A percentile compares a stretch with the other conserved stretches of the same genome.
These are phyloP conservation scores for Dromaius novaehollandiae DNA, from an alignment of 2,113 vertebrate genomes.

Conservation along the genomic window DNA sequence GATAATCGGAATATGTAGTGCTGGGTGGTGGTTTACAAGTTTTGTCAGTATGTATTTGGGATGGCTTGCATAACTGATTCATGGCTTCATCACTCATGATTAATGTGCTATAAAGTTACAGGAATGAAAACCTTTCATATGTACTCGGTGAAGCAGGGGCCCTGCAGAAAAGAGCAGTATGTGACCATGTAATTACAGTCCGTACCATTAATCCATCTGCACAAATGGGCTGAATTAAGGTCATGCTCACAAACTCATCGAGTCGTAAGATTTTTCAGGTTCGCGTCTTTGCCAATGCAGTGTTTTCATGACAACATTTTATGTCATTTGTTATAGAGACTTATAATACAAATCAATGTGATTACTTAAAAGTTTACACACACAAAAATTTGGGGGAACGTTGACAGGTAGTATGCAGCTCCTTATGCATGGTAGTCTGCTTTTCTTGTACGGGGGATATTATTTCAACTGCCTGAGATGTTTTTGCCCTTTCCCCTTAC, in stretches of 20 bases:
- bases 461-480: neutral
- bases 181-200: slow-evolving; percentile 9
- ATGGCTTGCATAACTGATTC: slow-evolving; percentile 24
- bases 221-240: neutral
- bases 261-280: neutral
- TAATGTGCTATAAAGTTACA: slow-evolving; percentile 37
- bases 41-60: slow-evolving; percentile 3
- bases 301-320: neutral
- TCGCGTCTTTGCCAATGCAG: neutral
- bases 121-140: neutral
- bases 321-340: neutral
- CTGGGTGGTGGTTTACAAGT: neutral
- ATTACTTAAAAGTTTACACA: neutral
- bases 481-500: neutral
- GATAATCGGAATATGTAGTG: neutral
- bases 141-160: neutral
- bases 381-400: neutral
- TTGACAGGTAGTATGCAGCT: neutral
- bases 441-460: neutral
- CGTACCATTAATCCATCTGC: neutral
- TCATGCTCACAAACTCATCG: neutral
- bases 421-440: neutral
- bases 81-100: slow-evolving; percentile 35
- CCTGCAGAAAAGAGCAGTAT: neutral
- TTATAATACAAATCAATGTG: neutral